Base-by-base conservation (phyloP, 2,797 vertebrate genomes). In the Rallus crepitans region DNA sequence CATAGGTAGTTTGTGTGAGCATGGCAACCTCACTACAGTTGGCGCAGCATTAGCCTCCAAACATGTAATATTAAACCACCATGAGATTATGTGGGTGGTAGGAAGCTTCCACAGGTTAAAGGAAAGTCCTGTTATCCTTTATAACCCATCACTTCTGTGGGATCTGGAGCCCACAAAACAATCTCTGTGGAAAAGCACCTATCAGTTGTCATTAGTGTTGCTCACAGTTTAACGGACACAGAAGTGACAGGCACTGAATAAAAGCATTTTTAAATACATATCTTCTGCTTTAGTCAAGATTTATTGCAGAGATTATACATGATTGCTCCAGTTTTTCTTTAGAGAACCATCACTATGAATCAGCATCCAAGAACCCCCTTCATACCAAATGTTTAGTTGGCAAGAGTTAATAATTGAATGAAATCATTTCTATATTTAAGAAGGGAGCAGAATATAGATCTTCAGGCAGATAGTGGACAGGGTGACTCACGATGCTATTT, bases 361-460 rank as follows among this genome's bases (percentile, higher is more conserved):
- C 84, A 97, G 90, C 60, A 87, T 95, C 75, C 61, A 81, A 82
- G 64, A 91, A 50, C 45, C 90, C 87, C 82, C 82, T 78, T 87
- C 72, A 68, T 28, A 93, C 10, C 50, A 50, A 87, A 64, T 37
- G 71, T 89, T 91, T 55, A 82, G 64, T 45, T 89, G 93, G 87
- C 84, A 92, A 91, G 90, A 96, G 93, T 93, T 96, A 96, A 96
- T 93, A 95, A 92, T 28, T 87, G 64, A 96, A 85, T 96, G 94
- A 96, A 96, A 94, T 95, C 9, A 96, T 80, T 93, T 93, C 95
- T 96, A 96, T 96, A 93, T 96, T 91, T 97, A 94, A 94, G 83
- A 89, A 89, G 60, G 60, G 45, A 91, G 78, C 50, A 92, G 81
- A 89, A 93, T 53, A 96, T 87, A 92, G 94, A 93, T 89, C 87